Conservation (phyloP, 2,888 invertebrate genomes). For the Tachina grossa region DNA sequence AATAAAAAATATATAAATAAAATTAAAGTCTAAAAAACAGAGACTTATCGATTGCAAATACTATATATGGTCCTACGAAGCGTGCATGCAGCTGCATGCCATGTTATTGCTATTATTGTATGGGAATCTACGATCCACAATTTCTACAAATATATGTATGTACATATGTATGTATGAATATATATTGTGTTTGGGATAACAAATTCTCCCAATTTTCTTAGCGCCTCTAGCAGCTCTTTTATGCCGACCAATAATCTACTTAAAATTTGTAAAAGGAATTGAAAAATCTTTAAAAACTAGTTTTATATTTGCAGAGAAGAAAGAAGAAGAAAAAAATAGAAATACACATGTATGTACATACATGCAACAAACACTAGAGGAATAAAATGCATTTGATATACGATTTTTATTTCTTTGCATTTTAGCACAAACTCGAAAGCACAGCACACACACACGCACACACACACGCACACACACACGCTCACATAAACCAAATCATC, state of each 20-base stretch:
- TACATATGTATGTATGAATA: too few species aligned
- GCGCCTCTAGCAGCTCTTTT: not conserved
- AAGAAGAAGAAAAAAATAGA: not conserved
- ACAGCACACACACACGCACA: not conserved
- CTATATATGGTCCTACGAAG: too few species aligned
- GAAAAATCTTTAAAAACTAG: conserved; percentile 37
- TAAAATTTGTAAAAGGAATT: conserved; percentile 19
- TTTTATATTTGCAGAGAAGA: conserved; percentile 1
- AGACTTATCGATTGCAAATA: too few species aligned
- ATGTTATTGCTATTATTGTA: too few species aligned
- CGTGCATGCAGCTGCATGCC: too few species aligned
- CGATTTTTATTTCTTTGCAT: conserved; percentile 34
- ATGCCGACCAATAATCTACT: conserved; percentile 8
- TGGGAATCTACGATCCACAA: too few species aligned
- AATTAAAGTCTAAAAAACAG: too few species aligned
- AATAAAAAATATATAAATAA: too few species aligned
- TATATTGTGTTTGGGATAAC: too few species aligned
- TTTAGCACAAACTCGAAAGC: conserved; percentile 6
- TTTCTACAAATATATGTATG: too few species aligned
- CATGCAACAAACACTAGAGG: not conserved
- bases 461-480: not conserved
- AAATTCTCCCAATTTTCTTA: not conserved
- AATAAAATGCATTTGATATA: conserved; percentile 43
- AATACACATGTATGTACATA: too few species aligned
- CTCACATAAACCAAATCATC: not conserved